Base-by-base conservation (phyloP, 2,113 vertebrate species). In the Ophthalmolycus amberensis region DNA sequence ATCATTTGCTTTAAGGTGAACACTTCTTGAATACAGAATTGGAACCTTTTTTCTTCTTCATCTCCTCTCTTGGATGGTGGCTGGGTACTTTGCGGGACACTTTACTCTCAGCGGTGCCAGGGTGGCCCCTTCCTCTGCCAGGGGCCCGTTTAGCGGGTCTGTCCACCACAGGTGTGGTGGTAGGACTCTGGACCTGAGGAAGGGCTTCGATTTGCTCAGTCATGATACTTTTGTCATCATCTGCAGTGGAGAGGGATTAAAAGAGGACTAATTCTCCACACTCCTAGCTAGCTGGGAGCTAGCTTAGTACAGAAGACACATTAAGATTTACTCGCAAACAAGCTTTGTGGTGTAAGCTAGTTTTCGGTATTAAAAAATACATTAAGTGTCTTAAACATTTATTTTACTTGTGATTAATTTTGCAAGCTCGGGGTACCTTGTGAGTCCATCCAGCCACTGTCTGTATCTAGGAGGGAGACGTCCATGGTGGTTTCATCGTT, bases 21-120 rank as follows among this genome's bases (percentile, higher is more conserved):
- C 1, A 79, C 7, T 44, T 75, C 54, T 40, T 69, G 7, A 85
- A 85, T 29, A 67, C 68, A 75, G 18, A 58, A 63, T 90, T 91
- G 94, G 94, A 97, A 99, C 97, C 97, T 98, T 97, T 98, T 96
- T 97, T 98, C 96, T 97, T 98, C 96, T 96, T 98, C 91, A 95
- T 95, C 92, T 98, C 97, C 92, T 99, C 97, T 95, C 95, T 96
- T 90, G 95, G 96, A 93, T 96, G 94, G 90, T 95, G 95, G 95
- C 94, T 95, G 93, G 95, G 94, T 72, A 96, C 95, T 95, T 96
- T 98, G 94, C 96, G 97, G 92, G 92, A 94, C 91, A 95, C 91
- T 96, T 97, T 98, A 91, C 95, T 95, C 93, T 99, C 97, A 90
- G 96, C 95, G 89, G 95, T 95, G 89, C 95, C 95, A 89, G 95